Evolutionary conservation across 1,140 invertebrate genomes (phyloP).

Genomic region (Bombus balteatus): DNA sequence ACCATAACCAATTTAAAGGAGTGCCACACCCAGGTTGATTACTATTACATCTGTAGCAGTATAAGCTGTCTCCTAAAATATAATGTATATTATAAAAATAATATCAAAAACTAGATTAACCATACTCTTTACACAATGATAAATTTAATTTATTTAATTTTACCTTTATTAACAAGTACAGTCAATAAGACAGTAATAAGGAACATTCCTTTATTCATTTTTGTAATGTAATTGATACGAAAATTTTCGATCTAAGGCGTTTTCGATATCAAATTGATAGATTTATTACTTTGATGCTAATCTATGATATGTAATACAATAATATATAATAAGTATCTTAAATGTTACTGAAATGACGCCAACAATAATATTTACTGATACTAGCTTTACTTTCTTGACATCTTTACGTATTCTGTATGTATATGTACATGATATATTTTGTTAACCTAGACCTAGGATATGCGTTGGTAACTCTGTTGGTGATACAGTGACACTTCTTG

Average conservation of each 20-base stretch:
- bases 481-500: not conserved
- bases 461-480: not conserved
- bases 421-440: not conserved
- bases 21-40: slow-evolving; percentile 94
- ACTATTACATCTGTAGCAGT: slow-evolving; percentile 95
- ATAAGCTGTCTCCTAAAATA: slow-evolving; percentile 80
- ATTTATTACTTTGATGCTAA: not conserved
- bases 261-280: not conserved
- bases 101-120: not conserved
- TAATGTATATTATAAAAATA: not conserved
- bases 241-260: not conserved
- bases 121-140: slow-evolving; percentile 14
- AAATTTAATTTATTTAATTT: not conserved
- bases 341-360: not conserved
- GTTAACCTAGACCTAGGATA: not conserved
- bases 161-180: slow-evolving; percentile 53
- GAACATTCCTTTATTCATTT: slow-evolving; percentile 29
- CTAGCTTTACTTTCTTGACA: not conserved
- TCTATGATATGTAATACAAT: not conserved
- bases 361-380: not conserved
- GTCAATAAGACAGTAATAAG: slow-evolving; percentile 23
- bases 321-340: not conserved
- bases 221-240: not conserved
- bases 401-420: not conserved
- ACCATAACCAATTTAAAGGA: slow-evolving; percentile 92